These are phyloP conservation scores for Hipposideros larvatus DNA, from an alignment of 2,797 vertebrate species.

Conservation along the genomic window DNA sequence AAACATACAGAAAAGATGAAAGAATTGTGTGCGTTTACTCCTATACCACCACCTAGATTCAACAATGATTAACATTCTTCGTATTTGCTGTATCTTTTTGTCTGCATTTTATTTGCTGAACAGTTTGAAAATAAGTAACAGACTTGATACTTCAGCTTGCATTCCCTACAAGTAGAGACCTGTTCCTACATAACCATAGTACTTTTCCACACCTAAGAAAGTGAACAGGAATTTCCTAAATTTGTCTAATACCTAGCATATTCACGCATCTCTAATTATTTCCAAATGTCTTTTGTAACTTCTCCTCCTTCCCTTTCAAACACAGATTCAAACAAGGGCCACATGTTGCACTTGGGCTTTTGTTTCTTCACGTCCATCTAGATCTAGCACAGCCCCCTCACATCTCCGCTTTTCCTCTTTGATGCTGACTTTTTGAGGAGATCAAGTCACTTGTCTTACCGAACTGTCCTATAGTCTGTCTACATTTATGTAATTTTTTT, in stretches of 20 bases:
- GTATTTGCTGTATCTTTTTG: not conserved
- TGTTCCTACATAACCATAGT: not conserved
- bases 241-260: not conserved
- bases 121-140: slow-evolving; percentile 28
- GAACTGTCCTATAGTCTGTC: not conserved
- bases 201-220: not conserved
- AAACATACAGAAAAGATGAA: not conserved
- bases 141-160: not conserved
- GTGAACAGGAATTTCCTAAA: not conserved
- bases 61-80: not conserved
- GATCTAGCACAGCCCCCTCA: not conserved
- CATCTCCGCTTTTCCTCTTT: not conserved
- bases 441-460: not conserved
- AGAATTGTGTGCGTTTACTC: not conserved
- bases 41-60: not conserved
- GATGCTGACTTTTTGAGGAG: not conserved
- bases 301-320: not conserved
- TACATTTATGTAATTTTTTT: not conserved
- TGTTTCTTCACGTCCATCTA: not conserved
- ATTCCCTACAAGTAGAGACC: not conserved
- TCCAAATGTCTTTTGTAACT: not conserved
- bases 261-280: not conserved
- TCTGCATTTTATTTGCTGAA: slow-evolving; percentile 4
- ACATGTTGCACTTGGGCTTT: not conserved
- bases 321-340: not conserved